phyloP scores from a whole-genome alignment of 2,797 vertebrate genomes.

The Acanthurus tractus region DNA sequence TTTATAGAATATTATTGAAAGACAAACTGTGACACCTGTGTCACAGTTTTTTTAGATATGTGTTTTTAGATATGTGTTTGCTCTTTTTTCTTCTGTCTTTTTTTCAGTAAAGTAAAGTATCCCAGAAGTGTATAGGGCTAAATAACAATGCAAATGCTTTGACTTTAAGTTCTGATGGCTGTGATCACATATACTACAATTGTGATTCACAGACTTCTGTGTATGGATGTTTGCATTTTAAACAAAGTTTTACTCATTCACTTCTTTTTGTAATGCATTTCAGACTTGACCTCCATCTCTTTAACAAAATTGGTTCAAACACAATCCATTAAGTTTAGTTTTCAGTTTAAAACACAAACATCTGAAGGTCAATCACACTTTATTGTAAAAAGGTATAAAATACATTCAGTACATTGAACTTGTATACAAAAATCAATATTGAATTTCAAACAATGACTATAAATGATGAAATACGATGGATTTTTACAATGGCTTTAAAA shows the following conservation, averaged over 20 bases:
- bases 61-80: no score
- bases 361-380: conserved; percentile 37
- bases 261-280: background rate
- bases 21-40: no score
- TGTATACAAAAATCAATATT: conserved; percentile 40
- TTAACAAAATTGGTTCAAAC: no score
- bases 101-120: no score
- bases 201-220: no score
- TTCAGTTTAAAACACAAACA: conserved; percentile 1
- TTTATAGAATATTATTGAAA: no score
- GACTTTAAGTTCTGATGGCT: background rate
- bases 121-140: no score
- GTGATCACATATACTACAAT: background rate
- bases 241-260: background rate
- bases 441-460: conserved; percentile 20
- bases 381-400: conserved; percentile 73
- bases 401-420: conserved; percentile 44
- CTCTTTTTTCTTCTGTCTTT: no score
- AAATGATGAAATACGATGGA: conserved; percentile 48
- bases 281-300: background rate
- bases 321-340: no score
- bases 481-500: conserved; percentile 57
- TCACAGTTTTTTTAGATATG: no score
- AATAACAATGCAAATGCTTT: background rate
- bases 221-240: background rate